Percentiles rank a stretch among this genome's conserved stretches.
These are phyloP conservation scores for Conopomorpha cramerella DNA, from an alignment of 1,140 invertebrate species.

Conservation along the genomic window DNA sequence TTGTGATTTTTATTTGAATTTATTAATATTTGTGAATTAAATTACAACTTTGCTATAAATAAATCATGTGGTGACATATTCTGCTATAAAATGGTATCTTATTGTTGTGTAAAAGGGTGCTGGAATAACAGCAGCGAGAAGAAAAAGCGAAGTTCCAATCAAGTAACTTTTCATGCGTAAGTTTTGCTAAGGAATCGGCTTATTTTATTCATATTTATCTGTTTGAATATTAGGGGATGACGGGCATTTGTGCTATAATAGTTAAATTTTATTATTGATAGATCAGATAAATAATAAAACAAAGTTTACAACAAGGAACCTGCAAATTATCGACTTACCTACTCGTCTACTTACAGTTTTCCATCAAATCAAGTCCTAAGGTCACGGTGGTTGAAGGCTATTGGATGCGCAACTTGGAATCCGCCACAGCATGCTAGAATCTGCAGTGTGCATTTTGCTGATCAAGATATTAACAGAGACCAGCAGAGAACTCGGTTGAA, in stretches of 20 bases:
- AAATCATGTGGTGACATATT: background rate
- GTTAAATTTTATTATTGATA: background rate
- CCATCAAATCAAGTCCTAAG: constrained; percentile 9
- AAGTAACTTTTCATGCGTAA: constrained; percentile 14
- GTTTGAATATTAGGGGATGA: background rate
- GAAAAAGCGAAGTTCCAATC: constrained; percentile 8
- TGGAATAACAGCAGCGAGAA: constrained; percentile 11
- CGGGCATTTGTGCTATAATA: background rate
- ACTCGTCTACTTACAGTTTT: constrained; percentile 7
- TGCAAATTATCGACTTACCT: too few relatives aligned
- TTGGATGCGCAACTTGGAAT: constrained; percentile 12
- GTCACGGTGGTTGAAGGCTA: constrained; percentile 12
- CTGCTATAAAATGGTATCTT: constrained; percentile 9
- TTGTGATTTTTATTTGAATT: too few relatives aligned
- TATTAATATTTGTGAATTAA: background rate
- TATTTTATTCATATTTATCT: background rate
- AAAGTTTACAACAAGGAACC: too few relatives aligned
- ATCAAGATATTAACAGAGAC: constrained; percentile 10
- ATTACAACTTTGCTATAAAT: background rate
- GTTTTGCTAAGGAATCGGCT: constrained; percentile 3
- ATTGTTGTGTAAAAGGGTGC: constrained; percentile 16
- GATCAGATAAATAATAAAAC: too few relatives aligned
- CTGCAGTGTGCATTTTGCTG: constrained; percentile 12
- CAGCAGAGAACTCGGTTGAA: constrained; percentile 8
- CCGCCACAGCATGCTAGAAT: constrained; percentile 9